Percentiles rank a stretch among this genome's conserved stretches.
Conservation (phyloP, 1,140 invertebrate genomes). For the Ceratitis capitata region DNA sequence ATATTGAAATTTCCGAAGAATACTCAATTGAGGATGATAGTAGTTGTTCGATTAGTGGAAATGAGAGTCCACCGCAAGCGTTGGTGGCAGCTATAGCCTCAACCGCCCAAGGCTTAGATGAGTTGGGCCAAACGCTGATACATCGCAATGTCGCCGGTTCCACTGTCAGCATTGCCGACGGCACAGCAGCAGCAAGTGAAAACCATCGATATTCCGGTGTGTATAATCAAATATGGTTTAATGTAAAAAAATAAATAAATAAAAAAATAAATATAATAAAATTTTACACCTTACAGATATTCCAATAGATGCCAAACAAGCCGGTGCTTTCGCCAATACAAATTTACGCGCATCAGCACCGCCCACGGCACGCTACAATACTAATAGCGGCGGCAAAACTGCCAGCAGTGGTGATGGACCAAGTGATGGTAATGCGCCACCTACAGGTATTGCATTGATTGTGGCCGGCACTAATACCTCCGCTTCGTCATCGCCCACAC, state of each 20-base stretch:
- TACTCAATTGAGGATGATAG: constrained; percentile 57
- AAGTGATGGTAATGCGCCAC: not conserved
- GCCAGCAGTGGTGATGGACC: not conserved
- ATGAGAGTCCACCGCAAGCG: constrained; percentile 55
- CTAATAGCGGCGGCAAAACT: not conserved
- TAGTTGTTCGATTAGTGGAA: constrained; percentile 58
- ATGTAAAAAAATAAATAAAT: not conserved
- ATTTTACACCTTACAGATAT: constrained; percentile 9
- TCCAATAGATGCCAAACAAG: constrained; percentile 45
- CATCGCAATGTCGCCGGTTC: constrained; percentile 44
- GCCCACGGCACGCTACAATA: constrained; percentile 47
- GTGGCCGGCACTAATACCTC: constrained; percentile 43
- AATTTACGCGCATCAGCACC: constrained; percentile 46
- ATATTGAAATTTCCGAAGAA: constrained; percentile 53
- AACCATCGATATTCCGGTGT: constrained; percentile 49
- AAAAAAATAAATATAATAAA: not conserved
- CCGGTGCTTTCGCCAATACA: not conserved
- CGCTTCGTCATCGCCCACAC: constrained; percentile 44
- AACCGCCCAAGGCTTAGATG: not conserved
- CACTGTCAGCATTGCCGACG: constrained; percentile 44
- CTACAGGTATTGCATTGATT: constrained; percentile 14
- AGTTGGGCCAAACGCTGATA: constrained; percentile 41
- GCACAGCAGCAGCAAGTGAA: not conserved
- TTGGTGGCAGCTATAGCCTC: not conserved
- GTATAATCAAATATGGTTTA: no score